Evolutionary conservation across 1,140 invertebrate species (phyloP).

Genomic region (Scaptomyza pallida): DNA sequence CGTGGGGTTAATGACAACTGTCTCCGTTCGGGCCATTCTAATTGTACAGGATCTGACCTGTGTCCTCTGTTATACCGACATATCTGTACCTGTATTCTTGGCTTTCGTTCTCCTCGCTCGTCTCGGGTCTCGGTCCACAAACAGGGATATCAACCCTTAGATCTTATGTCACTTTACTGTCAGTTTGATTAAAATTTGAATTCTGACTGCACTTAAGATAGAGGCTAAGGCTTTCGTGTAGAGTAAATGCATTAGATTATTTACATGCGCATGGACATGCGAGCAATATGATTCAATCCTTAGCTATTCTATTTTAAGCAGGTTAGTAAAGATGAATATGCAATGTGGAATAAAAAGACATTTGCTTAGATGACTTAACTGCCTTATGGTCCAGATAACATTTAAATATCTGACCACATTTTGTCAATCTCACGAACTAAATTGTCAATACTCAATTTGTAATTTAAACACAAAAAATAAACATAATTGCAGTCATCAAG

Average conservation of each 20-base stretch:
- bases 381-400: too few species aligned
- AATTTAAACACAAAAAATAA: background rate
- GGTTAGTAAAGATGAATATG: too few species aligned
- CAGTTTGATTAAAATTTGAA: background rate
- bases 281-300: too few species aligned
- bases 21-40: constrained; percentile 7
- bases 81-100: background rate
- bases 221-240: too few species aligned
- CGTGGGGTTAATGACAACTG: constrained; percentile 17
- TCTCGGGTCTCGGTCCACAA: too few species aligned
- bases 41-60: constrained; percentile 13
- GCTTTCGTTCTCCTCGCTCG: background rate
- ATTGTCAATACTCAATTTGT: background rate
- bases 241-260: too few species aligned
- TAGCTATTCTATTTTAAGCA: too few species aligned
- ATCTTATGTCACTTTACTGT: constrained; percentile 11
- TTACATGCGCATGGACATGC: too few species aligned
- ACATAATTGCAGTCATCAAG: background rate
- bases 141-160: too few species aligned
- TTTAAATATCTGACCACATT: too few species aligned
- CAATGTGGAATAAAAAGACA: too few species aligned
- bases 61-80: background rate
- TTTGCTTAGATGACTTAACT: too few species aligned
- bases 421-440: background rate
- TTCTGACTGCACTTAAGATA: background rate